Evolutionary conservation across 2,797 vertebrate species (phyloP).

Genomic region (Orestias chungarensis): DNA sequence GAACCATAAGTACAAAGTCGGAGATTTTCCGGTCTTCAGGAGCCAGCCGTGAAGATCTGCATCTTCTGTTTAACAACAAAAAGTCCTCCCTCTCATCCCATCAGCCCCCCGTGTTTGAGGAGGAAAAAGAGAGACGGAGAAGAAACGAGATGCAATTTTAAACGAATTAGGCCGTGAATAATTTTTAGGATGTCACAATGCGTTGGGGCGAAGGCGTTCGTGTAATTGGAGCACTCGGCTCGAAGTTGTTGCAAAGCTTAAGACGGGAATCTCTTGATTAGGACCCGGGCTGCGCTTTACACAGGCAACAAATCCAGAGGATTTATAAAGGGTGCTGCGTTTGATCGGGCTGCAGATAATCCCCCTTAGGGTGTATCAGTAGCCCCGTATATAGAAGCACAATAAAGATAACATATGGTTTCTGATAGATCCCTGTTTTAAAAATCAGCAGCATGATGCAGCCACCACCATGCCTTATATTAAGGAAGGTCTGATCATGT

Average conservation of each 20-base stretch:
- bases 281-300: constrained; percentile 14
- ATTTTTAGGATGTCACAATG: constrained; percentile 72
- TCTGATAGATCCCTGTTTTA: not conserved
- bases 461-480: not conserved
- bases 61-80: constrained; percentile 48
- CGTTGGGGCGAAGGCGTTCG: constrained; percentile 64
- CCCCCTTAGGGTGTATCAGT: no score
- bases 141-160: constrained; percentile 67
- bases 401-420: not conserved
- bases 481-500: not conserved
- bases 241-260: constrained; percentile 49
- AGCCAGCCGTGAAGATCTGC: constrained; percentile 27
- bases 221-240: constrained; percentile 64
- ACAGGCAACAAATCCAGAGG: constrained; percentile 12
- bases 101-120: constrained; percentile 23
- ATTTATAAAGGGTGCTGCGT: not conserved
- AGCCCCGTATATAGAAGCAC: not conserved
- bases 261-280: constrained; percentile 58
- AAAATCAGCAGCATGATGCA: not conserved
- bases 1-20: constrained; percentile 62
- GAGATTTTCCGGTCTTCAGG: constrained; percentile 58
- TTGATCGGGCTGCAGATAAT: constrained; percentile 36
- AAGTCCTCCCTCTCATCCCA: constrained; percentile 38
- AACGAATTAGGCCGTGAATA: constrained; percentile 72
- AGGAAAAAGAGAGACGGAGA: constrained; percentile 26